A percentile compares a stretch with the other conserved stretches of the same genome.
Evolutionary conservation across 1,140 invertebrate species (phyloP).

Genomic region (Lordiphosa stackelbergi): DNA sequence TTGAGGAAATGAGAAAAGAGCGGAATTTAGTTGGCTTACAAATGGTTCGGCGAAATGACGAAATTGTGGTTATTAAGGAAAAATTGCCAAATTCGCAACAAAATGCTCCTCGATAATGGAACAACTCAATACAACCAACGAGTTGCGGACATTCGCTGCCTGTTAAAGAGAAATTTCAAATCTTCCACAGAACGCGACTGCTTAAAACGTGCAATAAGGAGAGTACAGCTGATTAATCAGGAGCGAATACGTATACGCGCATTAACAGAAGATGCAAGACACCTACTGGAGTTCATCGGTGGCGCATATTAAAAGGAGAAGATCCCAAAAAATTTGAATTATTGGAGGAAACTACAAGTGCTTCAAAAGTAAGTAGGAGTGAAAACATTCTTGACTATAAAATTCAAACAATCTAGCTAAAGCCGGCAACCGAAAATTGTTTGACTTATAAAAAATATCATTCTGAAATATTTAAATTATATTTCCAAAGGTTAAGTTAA

Average conservation of each 20-base stretch:
- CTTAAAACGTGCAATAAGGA: slow-evolving; percentile 80
- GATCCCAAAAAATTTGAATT: slow-evolving; percentile 84
- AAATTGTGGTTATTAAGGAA: slow-evolving; percentile 84
- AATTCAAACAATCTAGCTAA: no score
- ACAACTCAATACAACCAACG: slow-evolving; percentile 82
- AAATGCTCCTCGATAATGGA: slow-evolving; percentile 84
- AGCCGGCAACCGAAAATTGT: no score
- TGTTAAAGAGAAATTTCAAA: slow-evolving; percentile 86
- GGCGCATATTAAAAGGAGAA: slow-evolving; percentile 84
- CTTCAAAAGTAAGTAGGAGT: slow-evolving; percentile 80
- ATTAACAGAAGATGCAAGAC: slow-evolving; percentile 87
- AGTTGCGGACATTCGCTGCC: slow-evolving; percentile 85
- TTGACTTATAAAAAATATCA: no score
- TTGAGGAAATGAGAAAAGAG: slow-evolving; percentile 82
- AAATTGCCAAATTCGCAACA: slow-evolving; percentile 85
- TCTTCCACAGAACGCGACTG: slow-evolving; percentile 82
- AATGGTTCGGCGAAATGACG: slow-evolving; percentile 86
- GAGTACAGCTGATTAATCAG: slow-evolving; percentile 83
- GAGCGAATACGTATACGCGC: slow-evolving; percentile 86
- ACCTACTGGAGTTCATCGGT: slow-evolving; percentile 88
- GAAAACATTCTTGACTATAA: no score
- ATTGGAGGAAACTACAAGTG: slow-evolving; percentile 82
- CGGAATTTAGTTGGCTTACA: slow-evolving; percentile 86
- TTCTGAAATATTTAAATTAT: no score
- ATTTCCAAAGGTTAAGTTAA: no score